These are phyloP conservation scores for Saccostrea cuccullata DNA, from an alignment of 1,140 invertebrate species.

Conservation along the genomic window DNA sequence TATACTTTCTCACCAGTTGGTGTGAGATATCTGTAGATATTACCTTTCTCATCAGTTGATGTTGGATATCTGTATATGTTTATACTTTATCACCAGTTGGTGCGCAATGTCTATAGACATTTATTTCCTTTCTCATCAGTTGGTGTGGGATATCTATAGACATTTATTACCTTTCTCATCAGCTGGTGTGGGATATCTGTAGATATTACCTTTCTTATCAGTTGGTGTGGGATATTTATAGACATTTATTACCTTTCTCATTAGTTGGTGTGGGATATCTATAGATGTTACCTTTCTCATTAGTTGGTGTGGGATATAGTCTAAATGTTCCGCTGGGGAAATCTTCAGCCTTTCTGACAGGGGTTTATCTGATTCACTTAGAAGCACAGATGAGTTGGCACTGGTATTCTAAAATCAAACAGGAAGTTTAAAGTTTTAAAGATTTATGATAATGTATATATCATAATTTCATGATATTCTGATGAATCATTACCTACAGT, in stretches of 20 bases:
- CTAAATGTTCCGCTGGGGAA: slow-evolving; percentile 82
- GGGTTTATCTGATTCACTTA: slow-evolving; percentile 71
- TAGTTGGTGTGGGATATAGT: slow-evolving; percentile 86
- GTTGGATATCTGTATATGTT: background rate
- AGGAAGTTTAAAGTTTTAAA: too few species aligned
- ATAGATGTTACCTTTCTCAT: slow-evolving; percentile 79
- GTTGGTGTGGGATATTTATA: slow-evolving; percentile 87
- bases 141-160: too few species aligned
- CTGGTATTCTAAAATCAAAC: slow-evolving; percentile 7
- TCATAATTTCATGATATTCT: background rate
- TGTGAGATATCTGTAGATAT: too few species aligned
- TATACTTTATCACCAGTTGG: slow-evolving; percentile 83
- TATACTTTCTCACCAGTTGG: too few species aligned
- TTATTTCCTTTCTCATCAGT: too few species aligned
- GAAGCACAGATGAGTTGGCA: slow-evolving; percentile 63
- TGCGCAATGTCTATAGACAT: too few species aligned
- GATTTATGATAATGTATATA: too few species aligned
- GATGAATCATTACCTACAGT: background rate
- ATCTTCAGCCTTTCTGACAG: slow-evolving; percentile 84
- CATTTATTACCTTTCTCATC: too few species aligned
- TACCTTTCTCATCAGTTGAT: too few species aligned
- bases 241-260: slow-evolving; percentile 79
- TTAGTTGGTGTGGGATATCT: background rate
- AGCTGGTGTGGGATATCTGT: too few species aligned
- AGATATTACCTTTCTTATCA: slow-evolving; percentile 81